phyloP scores from a whole-genome alignment of 2,797 vertebrate genomes.

The Chromis chromis region DNA sequence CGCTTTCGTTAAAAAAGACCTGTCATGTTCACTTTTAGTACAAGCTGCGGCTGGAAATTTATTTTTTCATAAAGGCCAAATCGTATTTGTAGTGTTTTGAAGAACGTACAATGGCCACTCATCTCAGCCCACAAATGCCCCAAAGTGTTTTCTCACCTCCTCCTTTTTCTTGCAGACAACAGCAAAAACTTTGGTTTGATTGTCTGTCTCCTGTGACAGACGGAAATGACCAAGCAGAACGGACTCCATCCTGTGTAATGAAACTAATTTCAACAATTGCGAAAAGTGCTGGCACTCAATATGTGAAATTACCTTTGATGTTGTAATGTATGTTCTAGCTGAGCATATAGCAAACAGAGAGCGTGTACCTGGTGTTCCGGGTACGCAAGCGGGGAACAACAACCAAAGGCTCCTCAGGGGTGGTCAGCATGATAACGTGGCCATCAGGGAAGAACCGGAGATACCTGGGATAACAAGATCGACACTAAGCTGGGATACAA shows the following conservation, averaged over 20 bases:
- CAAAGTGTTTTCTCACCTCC: constrained; percentile 84
- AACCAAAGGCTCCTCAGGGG: constrained; percentile 93
- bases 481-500: neutral
- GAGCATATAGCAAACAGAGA: neutral
- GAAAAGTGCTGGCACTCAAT: neutral
- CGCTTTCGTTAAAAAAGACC: too few relatives aligned
- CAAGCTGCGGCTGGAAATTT: too few relatives aligned
- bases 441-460: constrained; percentile 97
- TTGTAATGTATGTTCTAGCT: neutral
- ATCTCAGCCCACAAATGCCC: neutral
- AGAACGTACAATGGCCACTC: too few relatives aligned
- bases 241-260: constrained; percentile 89
- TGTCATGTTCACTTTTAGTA: too few relatives aligned
- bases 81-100: too few relatives aligned
- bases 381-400: constrained; percentile 92
- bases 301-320: neutral
- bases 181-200: constrained; percentile 99
- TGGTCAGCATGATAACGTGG: constrained; percentile 94
- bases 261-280: constrained; percentile 29
- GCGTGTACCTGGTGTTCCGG: constrained; percentile 89
- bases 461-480: constrained; percentile 84
- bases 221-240: constrained; percentile 95
- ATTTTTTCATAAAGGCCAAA: too few relatives aligned
- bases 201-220: constrained; percentile 98
- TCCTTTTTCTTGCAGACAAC: constrained; percentile 97